Evolutionary conservation across 2,797 vertebrate species (phyloP).

Genomic region (Sebastiscus tertius): DNA sequence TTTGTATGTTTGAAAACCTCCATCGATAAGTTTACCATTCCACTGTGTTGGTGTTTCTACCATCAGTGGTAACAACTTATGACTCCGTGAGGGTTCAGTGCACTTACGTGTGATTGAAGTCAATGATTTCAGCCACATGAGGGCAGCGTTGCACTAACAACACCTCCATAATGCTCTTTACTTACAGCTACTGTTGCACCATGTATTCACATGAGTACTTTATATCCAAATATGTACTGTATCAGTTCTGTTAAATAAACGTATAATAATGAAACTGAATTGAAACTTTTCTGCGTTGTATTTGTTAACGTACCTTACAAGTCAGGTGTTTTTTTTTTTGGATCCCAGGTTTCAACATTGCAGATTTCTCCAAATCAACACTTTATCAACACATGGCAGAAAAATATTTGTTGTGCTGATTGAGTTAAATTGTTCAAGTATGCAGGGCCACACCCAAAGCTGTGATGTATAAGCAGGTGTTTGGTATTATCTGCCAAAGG

Average conservation of each 20-base stretch:
- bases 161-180: neutral
- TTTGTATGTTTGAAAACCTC: neutral
- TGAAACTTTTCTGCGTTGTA: neutral
- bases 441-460: neutral
- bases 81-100: neutral
- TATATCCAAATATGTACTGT: neutral
- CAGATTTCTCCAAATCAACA: neutral
- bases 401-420: neutral
- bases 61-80: neutral
- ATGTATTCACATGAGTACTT: neutral
- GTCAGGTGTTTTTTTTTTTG: neutral
- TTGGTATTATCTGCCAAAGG: neutral
- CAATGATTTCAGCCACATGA: conserved; percentile 16
- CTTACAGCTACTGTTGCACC: neutral
- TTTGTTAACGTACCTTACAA: neutral
- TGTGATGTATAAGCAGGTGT: neutral
- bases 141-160: conserved; percentile 14
- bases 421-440: neutral
- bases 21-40: neutral
- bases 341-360: neutral
- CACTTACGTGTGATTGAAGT: neutral
- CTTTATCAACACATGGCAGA: neutral
- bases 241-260: conserved; percentile 7
- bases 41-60: neutral
- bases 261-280: neutral